Base-by-base conservation (phyloP, 1,140 invertebrate species). In the Colletes gigas region DNA sequence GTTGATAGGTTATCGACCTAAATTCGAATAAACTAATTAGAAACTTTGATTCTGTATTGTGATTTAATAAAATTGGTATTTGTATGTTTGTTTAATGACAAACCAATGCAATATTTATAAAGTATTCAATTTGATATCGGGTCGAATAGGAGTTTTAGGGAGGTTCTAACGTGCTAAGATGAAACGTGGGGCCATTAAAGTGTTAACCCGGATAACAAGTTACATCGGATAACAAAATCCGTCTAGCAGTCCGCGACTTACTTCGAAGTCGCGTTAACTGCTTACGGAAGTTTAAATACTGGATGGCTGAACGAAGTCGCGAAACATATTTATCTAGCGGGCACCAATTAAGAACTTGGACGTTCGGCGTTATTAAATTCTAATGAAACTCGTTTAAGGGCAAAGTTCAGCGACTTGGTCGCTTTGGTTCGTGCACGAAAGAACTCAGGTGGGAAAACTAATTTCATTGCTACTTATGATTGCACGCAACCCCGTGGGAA, bases 271-370 rank as follows among this genome's bases (percentile, higher is more conserved):
- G 9, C 69, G n/a, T 78, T 65, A 78, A 72, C 69, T 47, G 69
- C 39, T 72, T 65, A 72, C 50, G 10, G 54, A 79, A 79, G 60
- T 79, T 79, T 55, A 73, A 72, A 79, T 73, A 65, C 52, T 60
- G 19, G 60, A 73, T 47, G 50, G 69, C 19, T 30, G 15, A 0
- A 15, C n/a, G 14, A 52, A 72, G 44, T 70, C 75, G 14, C 50
- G 77, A 57, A 78, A 79, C 39, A 79, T 73, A 73, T 65, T 78
- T 78, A 78, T 44, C 50, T 19, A n/a, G 3, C 12, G 41, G 54
- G 14, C 30, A 4, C 15, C 50, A 9, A 78, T 70, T 60, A 62
- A 41, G 44, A 62, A 78, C 30, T 63, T 71, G 0, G 59, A 74
- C 60, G 52, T 57, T 47, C 30, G 30, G 3, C 2, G 39, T 63